phyloP scores from a whole-genome alignment of 2,888 invertebrate species.

The Drosophila picticornis region DNA sequence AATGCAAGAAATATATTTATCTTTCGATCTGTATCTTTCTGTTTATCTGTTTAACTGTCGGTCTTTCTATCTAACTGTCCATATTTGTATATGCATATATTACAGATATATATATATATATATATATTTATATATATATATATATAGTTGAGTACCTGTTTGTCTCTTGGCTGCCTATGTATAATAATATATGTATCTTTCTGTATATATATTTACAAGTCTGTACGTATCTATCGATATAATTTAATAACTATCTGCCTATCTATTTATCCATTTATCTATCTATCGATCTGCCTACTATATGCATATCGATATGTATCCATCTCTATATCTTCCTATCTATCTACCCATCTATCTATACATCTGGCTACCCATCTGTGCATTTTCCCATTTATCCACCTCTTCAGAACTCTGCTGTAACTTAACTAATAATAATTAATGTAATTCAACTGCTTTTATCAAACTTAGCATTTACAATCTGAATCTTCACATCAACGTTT shows the following conservation, averaged over 20 bases:
- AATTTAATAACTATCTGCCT: background rate
- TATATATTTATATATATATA: too few species aligned
- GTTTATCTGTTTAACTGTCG: background rate
- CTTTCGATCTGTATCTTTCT: background rate
- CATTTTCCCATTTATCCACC: background rate
- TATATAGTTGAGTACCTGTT: background rate
- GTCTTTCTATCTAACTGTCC: background rate
- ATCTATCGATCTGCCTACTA: background rate
- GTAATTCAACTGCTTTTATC: background rate
- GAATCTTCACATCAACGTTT: too few species aligned
- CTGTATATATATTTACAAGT: background rate
- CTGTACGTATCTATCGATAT: background rate
- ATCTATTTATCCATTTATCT: background rate
- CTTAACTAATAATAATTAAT: background rate
- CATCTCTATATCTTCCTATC: background rate
- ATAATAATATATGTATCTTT: background rate
- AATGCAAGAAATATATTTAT: background rate
- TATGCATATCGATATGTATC: background rate
- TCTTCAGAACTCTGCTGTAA: background rate
- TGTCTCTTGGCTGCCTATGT: too few species aligned
- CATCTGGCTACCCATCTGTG: background rate
- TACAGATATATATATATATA: too few species aligned
- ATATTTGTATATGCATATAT: too few species aligned
- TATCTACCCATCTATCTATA: background rate
- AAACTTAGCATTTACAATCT: background rate